Conservation (phyloP, 2,797 vertebrate species). For the Choloepus didactylus region DNA sequence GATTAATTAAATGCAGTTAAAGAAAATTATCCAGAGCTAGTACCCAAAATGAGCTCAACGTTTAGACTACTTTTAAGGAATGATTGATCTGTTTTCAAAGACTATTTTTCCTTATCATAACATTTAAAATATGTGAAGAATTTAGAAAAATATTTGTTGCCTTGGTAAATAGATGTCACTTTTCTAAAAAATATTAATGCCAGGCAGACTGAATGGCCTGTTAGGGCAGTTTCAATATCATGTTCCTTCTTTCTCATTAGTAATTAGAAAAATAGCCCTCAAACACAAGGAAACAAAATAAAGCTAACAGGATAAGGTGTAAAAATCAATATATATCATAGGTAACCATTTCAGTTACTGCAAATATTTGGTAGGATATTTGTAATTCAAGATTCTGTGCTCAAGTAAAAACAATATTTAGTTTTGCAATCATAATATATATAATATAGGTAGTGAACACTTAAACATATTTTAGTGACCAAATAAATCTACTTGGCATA, state of each 20-base stretch:
- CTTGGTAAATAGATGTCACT: conserved; percentile 26
- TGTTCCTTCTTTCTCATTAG: conserved; percentile 2
- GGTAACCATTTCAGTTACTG: not conserved
- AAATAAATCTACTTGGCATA: not conserved
- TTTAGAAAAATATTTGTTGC: not conserved
- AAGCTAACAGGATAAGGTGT: not conserved
- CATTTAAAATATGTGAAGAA: not conserved
- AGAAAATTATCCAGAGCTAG: conserved; percentile 2
- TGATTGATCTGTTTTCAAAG: not conserved
- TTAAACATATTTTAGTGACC: not conserved
- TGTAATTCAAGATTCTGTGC: not conserved
- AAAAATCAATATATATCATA: not conserved
- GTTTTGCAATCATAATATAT: not conserved
- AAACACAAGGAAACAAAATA: not conserved
- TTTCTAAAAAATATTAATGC: conserved; percentile 8
- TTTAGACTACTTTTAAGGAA: not conserved
- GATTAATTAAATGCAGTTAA: conserved; percentile 56
- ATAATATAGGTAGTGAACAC: not conserved
- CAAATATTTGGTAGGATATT: not conserved
- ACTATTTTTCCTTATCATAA: conserved; percentile 49
- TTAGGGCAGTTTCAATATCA: not conserved
- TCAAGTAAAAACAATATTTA: not conserved
- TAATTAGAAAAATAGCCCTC: not conserved
- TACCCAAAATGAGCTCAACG: conserved; percentile 54
- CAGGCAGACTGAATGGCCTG: not conserved